Evolutionary conservation across 2,888 invertebrate species (phyloP), one percentile per base, ranked within the genome.

Genomic region (Xanthia togata): DNA sequence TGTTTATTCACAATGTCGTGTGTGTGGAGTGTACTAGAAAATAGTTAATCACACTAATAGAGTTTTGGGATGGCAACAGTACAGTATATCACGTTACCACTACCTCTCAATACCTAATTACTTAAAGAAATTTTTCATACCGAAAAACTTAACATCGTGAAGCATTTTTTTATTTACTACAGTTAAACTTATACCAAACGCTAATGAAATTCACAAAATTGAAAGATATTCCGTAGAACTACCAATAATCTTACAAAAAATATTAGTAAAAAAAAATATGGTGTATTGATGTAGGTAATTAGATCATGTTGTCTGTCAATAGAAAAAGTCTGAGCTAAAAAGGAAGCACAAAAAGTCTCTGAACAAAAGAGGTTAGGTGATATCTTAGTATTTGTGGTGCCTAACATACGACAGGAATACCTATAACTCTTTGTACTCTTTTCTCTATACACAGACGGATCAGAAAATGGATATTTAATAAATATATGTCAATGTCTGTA

Each of bases 311-410:
- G n/a, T n/a, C n/a, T n/a, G n/a, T n/a, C n/a, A n/a, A n/a, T n/a
- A n/a, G n/a, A n/a, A 71, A 55, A 59, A 72, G 23, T 23, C 41
- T 17, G 26, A 44, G 55, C 55, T 72, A 62, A 79, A 55, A 62
- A 35, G 47, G 12, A 31, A 31, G 31, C 14, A 64, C 47, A 23
- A 31, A 67, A 50, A 62, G 41, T 55, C 35, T 47, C 23, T 14
- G 31, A 50, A 67, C 47, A 79, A 79, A 79, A 55, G 47, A 62
- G 20, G 31, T 31, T 17, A 67, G 47, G 60, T 73, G 38, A 67
- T 73, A 53, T 67, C n/a, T 57, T 14, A 55, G 65, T 55, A 47
- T 73, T 65, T 79, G 60, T 67, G 60, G 9, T 23, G 50, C 26
- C 26, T 53, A 11, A 38, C 26, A 35, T 35, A 55, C 35, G 23